A percentile compares a stretch with the other conserved stretches of the same genome.
Conservation (phyloP, 1,140 invertebrate species). For the Drosophila bifasciata region DNA sequence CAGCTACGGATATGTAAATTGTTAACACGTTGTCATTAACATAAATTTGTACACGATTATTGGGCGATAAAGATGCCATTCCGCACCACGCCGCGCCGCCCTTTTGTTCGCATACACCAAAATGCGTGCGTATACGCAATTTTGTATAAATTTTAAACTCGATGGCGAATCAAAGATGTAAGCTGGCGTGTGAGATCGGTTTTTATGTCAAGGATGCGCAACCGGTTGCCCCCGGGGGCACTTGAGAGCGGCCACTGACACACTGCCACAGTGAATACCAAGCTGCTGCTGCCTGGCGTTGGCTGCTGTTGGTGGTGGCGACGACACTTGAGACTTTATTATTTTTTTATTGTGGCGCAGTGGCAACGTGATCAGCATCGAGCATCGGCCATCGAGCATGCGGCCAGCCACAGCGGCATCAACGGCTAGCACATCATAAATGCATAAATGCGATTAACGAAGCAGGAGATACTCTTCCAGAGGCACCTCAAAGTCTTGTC, state of each 20-base stretch:
- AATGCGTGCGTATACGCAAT: conserved; percentile 65
- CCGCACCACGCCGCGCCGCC: conserved; percentile 32
- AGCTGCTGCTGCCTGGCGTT: conserved; percentile 26
- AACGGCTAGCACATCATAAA: conserved; percentile 60
- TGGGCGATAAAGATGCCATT: conserved; percentile 42
- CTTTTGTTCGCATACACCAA: conserved; percentile 37
- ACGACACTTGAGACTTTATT: conserved; percentile 78
- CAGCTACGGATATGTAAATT: conserved; percentile 50
- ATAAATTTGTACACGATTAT: conserved; percentile 64
- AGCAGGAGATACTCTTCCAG: too few species aligned
- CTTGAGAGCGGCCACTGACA: conserved; percentile 74
- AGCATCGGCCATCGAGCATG: conserved; percentile 28
- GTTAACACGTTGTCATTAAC: conserved; percentile 61
- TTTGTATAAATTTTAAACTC: conserved; percentile 63
- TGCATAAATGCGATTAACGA: conserved; percentile 1
- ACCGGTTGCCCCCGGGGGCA: conserved; percentile 75
- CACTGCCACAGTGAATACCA: conserved; percentile 69
- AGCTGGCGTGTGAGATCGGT: conserved; percentile 60
- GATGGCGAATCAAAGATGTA: conserved; percentile 63
- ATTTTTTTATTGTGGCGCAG: conserved; percentile 73
- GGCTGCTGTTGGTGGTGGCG: conserved; percentile 14
- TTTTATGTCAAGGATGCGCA: conserved; percentile 84
- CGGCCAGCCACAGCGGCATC: conserved; percentile 15
- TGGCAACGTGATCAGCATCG: conserved; percentile 73
- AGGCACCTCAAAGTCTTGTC: too few species aligned